These are phyloP conservation scores for Staurois parvus DNA, from an alignment of 2,797 vertebrate genomes.

Conservation along the genomic window DNA sequence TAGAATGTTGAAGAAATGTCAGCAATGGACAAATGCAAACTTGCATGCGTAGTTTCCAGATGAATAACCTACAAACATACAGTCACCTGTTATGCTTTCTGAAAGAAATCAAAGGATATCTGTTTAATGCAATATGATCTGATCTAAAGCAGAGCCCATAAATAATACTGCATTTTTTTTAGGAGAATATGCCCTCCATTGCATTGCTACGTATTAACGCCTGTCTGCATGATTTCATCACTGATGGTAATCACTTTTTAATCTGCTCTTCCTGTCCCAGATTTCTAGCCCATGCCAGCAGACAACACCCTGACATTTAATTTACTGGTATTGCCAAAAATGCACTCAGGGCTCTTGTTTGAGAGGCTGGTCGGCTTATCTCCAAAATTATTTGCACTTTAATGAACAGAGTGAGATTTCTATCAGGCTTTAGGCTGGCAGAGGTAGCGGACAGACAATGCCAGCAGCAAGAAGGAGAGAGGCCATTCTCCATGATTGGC, in stretches of 20 bases:
- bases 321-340: constrained; percentile 68
- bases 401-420: constrained; percentile 69
- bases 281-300: constrained; percentile 60
- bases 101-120: too few relatives aligned
- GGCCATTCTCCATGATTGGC: constrained; percentile 9
- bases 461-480: constrained; percentile 43
- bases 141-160: too few relatives aligned
- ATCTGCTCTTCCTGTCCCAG: constrained; percentile 72
- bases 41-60: too few relatives aligned
- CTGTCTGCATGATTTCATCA: constrained; percentile 83
- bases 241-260: constrained; percentile 78
- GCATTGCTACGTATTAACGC: constrained; percentile 76
- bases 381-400: constrained; percentile 75
- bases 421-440: constrained; percentile 51
- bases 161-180: constrained; percentile 50
- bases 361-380: constrained; percentile 66
- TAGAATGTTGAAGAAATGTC: too few relatives aligned
- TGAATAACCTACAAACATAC: too few relatives aligned
- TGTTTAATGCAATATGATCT: too few relatives aligned
- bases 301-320: constrained; percentile 79
- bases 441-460: constrained; percentile 50
- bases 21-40: too few relatives aligned
- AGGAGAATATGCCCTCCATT: constrained; percentile 67
- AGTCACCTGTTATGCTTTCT: too few relatives aligned
- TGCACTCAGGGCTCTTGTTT: constrained; percentile 64